Conservation (phyloP, 2,888 invertebrate genomes). For the Drosophila kokeensis region DNA sequence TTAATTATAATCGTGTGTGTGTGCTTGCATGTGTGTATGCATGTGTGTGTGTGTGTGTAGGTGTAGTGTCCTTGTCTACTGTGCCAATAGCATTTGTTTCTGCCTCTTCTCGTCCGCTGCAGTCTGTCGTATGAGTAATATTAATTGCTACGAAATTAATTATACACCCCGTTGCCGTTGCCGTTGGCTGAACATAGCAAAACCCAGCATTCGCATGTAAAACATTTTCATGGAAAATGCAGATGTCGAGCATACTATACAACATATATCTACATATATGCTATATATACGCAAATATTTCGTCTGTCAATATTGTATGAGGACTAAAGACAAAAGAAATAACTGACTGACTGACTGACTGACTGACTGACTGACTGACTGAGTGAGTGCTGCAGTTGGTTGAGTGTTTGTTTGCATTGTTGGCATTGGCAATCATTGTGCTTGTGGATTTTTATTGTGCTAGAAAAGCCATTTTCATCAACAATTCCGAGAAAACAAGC, state of each 20-base stretch:
- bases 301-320: constrained; percentile 9
- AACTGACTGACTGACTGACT: constrained; percentile 4
- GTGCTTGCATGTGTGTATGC: constrained; percentile 3
- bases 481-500: constrained; percentile 50
- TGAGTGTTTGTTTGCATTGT: constrained; percentile 15
- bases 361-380: constrained; percentile 5
- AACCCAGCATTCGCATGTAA: constrained; percentile 15
- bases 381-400: constrained; percentile 1
- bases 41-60: neutral
- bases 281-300: neutral
- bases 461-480: constrained; percentile 66
- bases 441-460: constrained; percentile 57
- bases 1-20: constrained; percentile 43
- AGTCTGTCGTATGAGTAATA: constrained; percentile 55
- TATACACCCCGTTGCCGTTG: constrained; percentile 67
- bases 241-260: neutral
- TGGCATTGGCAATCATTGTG: constrained; percentile 15
- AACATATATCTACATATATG: neutral
- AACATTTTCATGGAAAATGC: constrained; percentile 9
- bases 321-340: constrained; percentile 7
- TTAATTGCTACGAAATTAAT: constrained; percentile 72
- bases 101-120: constrained; percentile 4
- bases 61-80: constrained; percentile 27
- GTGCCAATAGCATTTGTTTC: constrained; percentile 35
- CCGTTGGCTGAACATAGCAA: constrained; percentile 31